These are phyloP conservation scores for Sympetrum striolatum DNA, from an alignment of 2,888 invertebrate genomes.

Conservation along the genomic window DNA sequence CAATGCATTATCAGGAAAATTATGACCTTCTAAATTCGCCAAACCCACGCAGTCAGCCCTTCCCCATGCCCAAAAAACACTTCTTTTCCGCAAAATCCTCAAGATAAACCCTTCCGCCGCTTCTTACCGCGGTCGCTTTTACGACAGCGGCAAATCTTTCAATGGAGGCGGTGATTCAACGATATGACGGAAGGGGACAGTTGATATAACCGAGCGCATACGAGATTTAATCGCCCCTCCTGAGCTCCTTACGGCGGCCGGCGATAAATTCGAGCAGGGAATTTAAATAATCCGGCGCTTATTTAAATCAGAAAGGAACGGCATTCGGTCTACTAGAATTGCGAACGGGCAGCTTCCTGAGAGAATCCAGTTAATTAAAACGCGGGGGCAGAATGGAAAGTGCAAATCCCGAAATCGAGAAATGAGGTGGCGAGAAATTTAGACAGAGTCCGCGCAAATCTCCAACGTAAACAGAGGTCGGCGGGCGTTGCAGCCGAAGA, in stretches of 20 bases:
- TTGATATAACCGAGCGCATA: neutral
- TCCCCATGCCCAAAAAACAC: too few species aligned
- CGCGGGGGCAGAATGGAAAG: neutral
- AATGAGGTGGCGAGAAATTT: neutral
- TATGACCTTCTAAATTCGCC: too few species aligned
- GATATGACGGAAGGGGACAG: neutral
- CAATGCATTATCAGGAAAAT: too few species aligned
- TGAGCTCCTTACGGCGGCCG: neutral
- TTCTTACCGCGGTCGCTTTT: too few species aligned
- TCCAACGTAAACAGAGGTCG: neutral
- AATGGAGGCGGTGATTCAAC: neutral
- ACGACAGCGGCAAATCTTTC: too few species aligned
- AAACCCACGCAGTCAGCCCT: too few species aligned
- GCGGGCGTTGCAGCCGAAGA: neutral
- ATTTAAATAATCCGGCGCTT: slow-evolving; percentile 16
- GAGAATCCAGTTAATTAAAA: slow-evolving; percentile 10
- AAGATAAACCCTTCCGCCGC: too few species aligned
- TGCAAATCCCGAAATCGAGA: neutral
- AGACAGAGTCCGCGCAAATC: neutral
- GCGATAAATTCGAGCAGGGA: neutral
- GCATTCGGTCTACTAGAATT: neutral
- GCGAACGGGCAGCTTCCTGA: neutral
- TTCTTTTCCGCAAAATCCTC: too few species aligned
- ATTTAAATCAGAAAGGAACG: slow-evolving; percentile 1
- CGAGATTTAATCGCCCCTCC: neutral